phyloP scores from a whole-genome alignment of 2,888 invertebrate species.

The Tinea pellionella region DNA sequence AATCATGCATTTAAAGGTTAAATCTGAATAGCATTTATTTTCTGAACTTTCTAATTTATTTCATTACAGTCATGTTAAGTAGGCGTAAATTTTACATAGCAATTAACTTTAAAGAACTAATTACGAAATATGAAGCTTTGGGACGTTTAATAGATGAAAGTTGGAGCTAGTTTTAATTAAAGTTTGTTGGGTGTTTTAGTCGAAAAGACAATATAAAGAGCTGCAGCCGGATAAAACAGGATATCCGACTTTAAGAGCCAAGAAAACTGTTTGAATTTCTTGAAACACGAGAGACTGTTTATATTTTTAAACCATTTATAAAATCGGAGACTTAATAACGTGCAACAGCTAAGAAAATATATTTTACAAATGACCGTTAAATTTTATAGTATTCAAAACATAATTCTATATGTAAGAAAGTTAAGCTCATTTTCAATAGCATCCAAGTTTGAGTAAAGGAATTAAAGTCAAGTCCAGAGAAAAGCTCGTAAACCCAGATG shows the following conservation, averaged over 20 bases:
- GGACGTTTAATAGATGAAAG: not conserved
- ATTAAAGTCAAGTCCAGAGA: slow-evolving; percentile 11
- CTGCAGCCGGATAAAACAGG: slow-evolving; percentile 29
- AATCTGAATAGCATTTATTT: too few relatives aligned
- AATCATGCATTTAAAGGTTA: too few relatives aligned
- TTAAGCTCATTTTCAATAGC: not conserved
- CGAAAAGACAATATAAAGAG: slow-evolving; percentile 11
- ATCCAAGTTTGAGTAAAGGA: not conserved
- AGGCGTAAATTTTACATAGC: not conserved
- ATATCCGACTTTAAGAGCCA: slow-evolving; percentile 46
- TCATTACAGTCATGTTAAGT: not conserved
- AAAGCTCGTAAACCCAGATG: slow-evolving; percentile 37
- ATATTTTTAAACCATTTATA: not conserved
- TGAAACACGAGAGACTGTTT: not conserved
- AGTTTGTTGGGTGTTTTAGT: slow-evolving; percentile 7
- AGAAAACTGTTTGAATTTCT: slow-evolving; percentile 27
- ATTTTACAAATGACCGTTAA: not conserved
- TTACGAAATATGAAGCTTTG: not conserved
- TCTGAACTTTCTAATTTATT: too few relatives aligned
- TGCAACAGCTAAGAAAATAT: not conserved
- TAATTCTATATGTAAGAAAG: not conserved
- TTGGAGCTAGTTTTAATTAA: slow-evolving; percentile 10
- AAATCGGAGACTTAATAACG: not conserved
- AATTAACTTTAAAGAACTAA: not conserved
- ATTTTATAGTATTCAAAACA: not conserved